Evolutionary conservation across 2,797 vertebrate species (phyloP).

Genomic region (Hozukius guyotensis): DNA sequence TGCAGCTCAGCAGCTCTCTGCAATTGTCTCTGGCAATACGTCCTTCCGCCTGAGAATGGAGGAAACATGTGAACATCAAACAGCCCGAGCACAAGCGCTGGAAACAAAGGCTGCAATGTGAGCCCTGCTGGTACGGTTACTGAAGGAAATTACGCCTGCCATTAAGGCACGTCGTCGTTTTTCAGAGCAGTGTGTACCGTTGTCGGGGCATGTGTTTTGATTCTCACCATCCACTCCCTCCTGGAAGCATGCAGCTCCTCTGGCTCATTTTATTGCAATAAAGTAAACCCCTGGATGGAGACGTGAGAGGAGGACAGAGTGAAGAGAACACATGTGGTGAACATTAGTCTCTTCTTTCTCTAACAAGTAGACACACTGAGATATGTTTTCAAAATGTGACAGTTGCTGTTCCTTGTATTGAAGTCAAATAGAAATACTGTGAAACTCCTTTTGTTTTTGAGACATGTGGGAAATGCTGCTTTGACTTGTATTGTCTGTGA

Average conservation of each 20-base stretch:
- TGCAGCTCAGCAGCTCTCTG: slow-evolving; percentile 28
- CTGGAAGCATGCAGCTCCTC: slow-evolving; percentile 58
- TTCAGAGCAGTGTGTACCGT: slow-evolving; percentile 20
- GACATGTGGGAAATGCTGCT: slow-evolving; percentile 28
- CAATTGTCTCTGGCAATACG: slow-evolving; percentile 50
- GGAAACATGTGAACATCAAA: slow-evolving; percentile 64
- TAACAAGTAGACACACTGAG: slow-evolving; percentile 58
- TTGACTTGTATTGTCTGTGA: slow-evolving; percentile 21
- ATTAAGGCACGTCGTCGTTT: slow-evolving; percentile 43
- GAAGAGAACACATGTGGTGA: slow-evolving; percentile 71
- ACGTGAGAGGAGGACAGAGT: slow-evolving; percentile 41
- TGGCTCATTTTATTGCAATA: slow-evolving; percentile 66
- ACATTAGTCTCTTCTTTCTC: slow-evolving; percentile 69
- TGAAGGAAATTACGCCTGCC: slow-evolving; percentile 34
- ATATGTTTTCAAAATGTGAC: slow-evolving; percentile 63
- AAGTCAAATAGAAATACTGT: slow-evolving; percentile 32
- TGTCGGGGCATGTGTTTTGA: slow-evolving; percentile 57
- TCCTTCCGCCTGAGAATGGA: slow-evolving; percentile 41
- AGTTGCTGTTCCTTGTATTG: slow-evolving; percentile 41
- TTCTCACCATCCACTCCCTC: slow-evolving; percentile 43
- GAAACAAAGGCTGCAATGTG: slow-evolving; percentile 41
- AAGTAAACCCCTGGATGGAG: slow-evolving; percentile 68
- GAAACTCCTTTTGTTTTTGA: slow-evolving; percentile 33
- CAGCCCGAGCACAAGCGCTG: slow-evolving; percentile 20
- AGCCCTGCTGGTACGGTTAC: slow-evolving; percentile 35